Evolutionary conservation across 2,888 invertebrate genomes (phyloP), one percentile per base, ranked within the genome.

Genomic region (Lissocephala sabroskyi): DNA sequence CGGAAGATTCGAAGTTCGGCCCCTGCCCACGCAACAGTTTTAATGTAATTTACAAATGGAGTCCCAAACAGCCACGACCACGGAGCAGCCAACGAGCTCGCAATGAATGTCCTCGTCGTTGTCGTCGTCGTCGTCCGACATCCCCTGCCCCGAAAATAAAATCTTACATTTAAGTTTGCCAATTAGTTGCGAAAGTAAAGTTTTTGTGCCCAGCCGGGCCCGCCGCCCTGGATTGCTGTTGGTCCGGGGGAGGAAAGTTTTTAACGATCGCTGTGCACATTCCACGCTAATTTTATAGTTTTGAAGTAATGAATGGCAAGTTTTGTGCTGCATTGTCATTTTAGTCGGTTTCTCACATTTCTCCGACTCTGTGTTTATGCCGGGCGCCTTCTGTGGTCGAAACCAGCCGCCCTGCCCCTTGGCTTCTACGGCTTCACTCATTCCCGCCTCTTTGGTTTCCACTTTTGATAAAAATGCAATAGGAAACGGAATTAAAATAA

Each of bases 171-270:
- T 73, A 78, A 77, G 80, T 79, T 77, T 77, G 73, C 76, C 76
- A 77, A 77, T 77, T 77, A 79, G 76, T 79, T 79, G 63, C 61
- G 63, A 76, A 79, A 79, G 79, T 73, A 79, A 79, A 79, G 67
- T 76, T 76, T 59, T 54, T 46, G 32, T 41, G 29, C 23, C 3
- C 33, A 7, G 13, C 11, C 33, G 33, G 11, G 26, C 18, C 35
- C 33, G 35, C 32, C n/a, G 13, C 36, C 16, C 14, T 9, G 9
- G 26, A 11, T 36, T 23, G 5, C 28, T 42, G 44, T 14, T 23
- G 7, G 11, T 23, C 9, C 18, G 18, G 10, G 32, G 19, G 32
- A 30, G 29, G 11, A 63, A 78, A 78, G 55, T 78, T 71, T 61
- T 59, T 56, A 71, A 59, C 67, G 64, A 71, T 75, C 66, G 56